Evolutionary conservation across 2,797 vertebrate genomes (phyloP).

Genomic region (Ispidina lecontei): DNA sequence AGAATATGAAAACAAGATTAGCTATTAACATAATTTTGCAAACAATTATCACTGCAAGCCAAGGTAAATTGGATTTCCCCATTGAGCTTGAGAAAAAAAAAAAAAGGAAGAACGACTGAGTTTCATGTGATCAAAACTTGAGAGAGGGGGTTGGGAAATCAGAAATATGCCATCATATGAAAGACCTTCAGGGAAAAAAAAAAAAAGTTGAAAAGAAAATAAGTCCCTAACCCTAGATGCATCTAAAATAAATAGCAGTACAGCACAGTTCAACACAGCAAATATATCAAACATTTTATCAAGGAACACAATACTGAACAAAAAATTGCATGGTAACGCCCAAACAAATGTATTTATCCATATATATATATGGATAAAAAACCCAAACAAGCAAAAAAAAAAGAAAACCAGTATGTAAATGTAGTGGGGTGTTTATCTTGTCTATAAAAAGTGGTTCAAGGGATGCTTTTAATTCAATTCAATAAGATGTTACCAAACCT

Average conservation of each 20-base stretch:
- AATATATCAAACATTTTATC: not conserved
- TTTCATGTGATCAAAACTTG: not conserved
- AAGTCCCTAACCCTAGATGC: accelerated
- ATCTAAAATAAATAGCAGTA: not conserved
- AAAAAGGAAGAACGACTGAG: not conserved
- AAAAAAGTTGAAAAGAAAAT: not conserved
- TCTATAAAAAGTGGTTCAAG: not conserved
- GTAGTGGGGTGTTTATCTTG: not conserved
- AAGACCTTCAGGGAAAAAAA: not conserved
- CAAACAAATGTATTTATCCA: not conserved
- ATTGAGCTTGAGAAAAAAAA: not conserved
- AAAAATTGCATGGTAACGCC: not conserved
- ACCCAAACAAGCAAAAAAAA: not conserved
- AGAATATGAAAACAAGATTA: constrained; percentile 18
- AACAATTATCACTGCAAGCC: not conserved
- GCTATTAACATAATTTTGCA: not conserved
- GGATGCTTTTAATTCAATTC: not conserved
- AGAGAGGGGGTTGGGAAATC: accelerated
- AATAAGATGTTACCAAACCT: not conserved
- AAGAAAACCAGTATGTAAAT: not conserved
- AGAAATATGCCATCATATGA: not conserved
- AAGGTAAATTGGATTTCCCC: not conserved
- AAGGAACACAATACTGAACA: not conserved
- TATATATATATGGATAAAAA: not conserved
- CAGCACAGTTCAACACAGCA: not conserved